These are phyloP conservation scores for Cepphus grylle DNA, from an alignment of 2,113 vertebrate genomes.

Conservation along the genomic window DNA sequence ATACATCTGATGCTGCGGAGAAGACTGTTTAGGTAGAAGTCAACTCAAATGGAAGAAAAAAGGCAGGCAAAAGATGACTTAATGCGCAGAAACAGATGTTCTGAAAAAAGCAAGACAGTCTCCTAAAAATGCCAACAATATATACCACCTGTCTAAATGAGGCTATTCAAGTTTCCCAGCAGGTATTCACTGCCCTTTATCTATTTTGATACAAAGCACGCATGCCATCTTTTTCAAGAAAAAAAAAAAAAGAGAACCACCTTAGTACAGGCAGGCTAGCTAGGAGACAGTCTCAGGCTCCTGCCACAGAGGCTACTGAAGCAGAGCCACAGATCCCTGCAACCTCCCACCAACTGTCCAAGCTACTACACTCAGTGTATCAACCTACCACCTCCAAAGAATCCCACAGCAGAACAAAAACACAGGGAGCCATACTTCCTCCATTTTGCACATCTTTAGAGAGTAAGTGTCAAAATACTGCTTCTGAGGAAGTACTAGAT, in stretches of 20 bases:
- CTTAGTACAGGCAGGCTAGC: background rate
- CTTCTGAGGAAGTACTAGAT: background rate
- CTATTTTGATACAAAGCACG: background rate
- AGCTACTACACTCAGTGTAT: background rate
- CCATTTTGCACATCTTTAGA: background rate
- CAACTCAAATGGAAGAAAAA: background rate
- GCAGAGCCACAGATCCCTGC: background rate
- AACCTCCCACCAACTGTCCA: background rate
- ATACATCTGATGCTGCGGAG: background rate
- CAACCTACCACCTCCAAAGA: background rate
- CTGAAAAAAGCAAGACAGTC: background rate
- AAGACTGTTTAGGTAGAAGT: background rate
- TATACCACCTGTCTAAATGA: background rate
- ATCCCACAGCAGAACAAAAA: background rate
- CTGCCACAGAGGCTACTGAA: background rate
- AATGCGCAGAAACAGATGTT: background rate
- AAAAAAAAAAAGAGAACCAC: background rate
- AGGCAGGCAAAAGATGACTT: background rate
- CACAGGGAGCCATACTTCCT: background rate
- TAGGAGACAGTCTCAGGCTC: background rate
- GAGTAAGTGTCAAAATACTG: background rate
- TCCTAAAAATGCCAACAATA: background rate
- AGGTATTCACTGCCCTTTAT: background rate
- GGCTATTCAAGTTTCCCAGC: background rate
- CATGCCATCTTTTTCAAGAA: background rate